These are phyloP conservation scores for Hypomecis atomaria DNA, from an alignment of 2,888 invertebrate species.

Conservation along the genomic window DNA sequence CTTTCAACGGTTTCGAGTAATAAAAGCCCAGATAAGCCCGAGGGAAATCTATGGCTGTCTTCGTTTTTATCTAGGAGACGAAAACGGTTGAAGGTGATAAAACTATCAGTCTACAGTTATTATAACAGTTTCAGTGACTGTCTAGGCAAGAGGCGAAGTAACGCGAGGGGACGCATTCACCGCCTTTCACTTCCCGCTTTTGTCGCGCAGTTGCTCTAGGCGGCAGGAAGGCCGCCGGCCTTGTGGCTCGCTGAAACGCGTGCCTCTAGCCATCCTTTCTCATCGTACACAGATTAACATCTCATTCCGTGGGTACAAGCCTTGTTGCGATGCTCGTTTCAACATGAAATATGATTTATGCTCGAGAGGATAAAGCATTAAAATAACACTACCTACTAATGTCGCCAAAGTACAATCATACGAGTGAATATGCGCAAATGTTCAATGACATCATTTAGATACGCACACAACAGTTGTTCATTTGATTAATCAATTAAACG, in stretches of 20 bases:
- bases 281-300: conserved; percentile 61
- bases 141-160: conserved; percentile 61
- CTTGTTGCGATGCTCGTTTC: conserved; percentile 9
- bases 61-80: conserved; percentile 31
- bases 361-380: not conserved
- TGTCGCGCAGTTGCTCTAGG: conserved; percentile 77
- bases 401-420: not conserved
- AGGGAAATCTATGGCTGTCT: conserved; percentile 42
- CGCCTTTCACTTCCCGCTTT: conserved; percentile 85
- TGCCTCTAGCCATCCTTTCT: conserved; percentile 76
- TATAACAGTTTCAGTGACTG: conserved; percentile 47
- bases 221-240: conserved; percentile 79
- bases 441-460: conserved; percentile 13
- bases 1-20: conserved; percentile 37
- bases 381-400: conserved; percentile 3
- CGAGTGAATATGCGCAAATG: not conserved
- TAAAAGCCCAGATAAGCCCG: conserved; percentile 41
- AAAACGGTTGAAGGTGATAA: conserved; percentile 33
- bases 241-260: conserved; percentile 72
- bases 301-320: conserved; percentile 18
- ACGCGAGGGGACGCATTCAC: conserved; percentile 80
- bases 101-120: conserved; percentile 38
- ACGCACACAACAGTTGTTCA: conserved; percentile 12
- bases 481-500: conserved; percentile 29
- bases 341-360: conserved; percentile 3